Evolutionary conservation across 2,888 invertebrate genomes (phyloP), one percentile per base, ranked within the genome.

Genomic region (Alentia gelatinosa): DNA sequence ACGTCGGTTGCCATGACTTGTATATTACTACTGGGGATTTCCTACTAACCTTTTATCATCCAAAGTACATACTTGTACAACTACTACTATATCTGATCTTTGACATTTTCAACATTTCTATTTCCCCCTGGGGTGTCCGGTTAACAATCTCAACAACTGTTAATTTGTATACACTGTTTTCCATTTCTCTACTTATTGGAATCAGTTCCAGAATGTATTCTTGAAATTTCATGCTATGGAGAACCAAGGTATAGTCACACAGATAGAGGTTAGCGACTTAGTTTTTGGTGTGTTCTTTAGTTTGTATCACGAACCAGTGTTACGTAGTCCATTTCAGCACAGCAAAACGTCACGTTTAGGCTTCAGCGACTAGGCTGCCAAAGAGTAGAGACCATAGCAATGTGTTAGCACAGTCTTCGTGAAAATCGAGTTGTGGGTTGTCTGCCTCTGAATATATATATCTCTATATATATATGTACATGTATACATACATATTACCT

Each of bases 201-300:
- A 79, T 79, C 33, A 86, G 47, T 86, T 86, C 47, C 79, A 30
- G 47, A 47, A 47, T 86, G 86, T 30, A 86, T 86, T 47, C 86
- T 86, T 86, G 86, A 86, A 30, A 86, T 86, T 47, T 86, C 47
- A 86, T 47, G 47, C 86, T 47, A 50, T 50, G 86, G 47, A 42
- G 86, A 47, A 26, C 86, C n/a, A 40, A 86, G 86, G 86, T 86
- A 86, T 50, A 30, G 86, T 86, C 15, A 42, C 50, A 47, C 42
- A 26, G 86, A 47, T 86, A 86, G 86, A 1, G 86, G 86, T 0
- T 86, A 86, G 86, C 47, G 26, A 86, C 86, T 50, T 86, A 86
- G 86, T 86, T 42, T 42, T 86, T 86, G 86, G 86, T 86, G 86
- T 86, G 86, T 86, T 86, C 39, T 79, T 86, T 86, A 86, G 86